Conservation (phyloP, 1,140 invertebrate species). For the Caenorhabditis latens region DNA sequence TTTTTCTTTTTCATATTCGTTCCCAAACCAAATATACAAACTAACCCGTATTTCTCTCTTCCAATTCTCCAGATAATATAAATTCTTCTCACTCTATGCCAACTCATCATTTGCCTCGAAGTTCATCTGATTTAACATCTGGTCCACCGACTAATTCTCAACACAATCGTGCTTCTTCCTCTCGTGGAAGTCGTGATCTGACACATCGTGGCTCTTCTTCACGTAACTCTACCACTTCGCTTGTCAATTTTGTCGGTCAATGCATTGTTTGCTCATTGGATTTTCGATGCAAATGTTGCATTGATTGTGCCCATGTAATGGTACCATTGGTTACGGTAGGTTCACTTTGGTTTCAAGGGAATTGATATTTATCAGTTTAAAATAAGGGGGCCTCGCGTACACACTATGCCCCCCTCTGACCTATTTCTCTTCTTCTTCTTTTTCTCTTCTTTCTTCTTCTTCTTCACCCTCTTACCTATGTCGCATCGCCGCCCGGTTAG, state of each 20-base stretch:
- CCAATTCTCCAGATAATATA: too few species aligned
- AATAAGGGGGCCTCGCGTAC: too few species aligned
- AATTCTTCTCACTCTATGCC: background rate
- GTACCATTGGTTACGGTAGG: conserved; percentile 50
- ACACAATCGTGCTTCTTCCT: conserved; percentile 25
- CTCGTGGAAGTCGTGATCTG: conserved; percentile 26
- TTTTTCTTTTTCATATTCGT: too few species aligned
- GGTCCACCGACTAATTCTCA: background rate
- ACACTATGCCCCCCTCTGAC: too few species aligned
- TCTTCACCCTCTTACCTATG: too few species aligned
- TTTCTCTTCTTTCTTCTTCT: too few species aligned
- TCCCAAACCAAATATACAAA: too few species aligned
- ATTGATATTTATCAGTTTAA: too few species aligned
- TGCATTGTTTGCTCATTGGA: conserved; percentile 45
- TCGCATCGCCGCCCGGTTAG: conserved; percentile 71
- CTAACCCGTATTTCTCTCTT: background rate
- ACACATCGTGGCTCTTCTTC: conserved; percentile 16
- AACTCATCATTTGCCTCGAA: conserved; percentile 54
- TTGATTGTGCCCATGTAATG: conserved; percentile 35
- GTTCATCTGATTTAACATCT: conserved; percentile 44
- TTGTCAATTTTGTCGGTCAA: conserved; percentile 52
- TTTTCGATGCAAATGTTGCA: conserved; percentile 50
- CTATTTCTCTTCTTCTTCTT: too few species aligned
- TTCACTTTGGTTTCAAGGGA: background rate
- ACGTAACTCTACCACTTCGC: conserved; percentile 36